A percentile compares a stretch with the other conserved stretches of the same genome.
Conservation (phyloP, 2,888 invertebrate genomes). For the Spisula subtruncata region DNA sequence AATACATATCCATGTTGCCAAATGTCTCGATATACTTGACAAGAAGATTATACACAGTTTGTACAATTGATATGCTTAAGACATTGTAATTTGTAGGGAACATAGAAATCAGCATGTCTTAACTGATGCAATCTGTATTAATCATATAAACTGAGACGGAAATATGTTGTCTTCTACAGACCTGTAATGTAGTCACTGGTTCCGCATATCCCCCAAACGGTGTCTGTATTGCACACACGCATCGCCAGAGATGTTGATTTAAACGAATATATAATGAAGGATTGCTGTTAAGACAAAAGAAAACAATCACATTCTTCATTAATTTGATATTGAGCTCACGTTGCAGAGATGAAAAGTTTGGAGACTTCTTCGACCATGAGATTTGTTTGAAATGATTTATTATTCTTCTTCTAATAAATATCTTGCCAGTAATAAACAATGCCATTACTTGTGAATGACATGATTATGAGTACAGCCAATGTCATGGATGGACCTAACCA, state of each 20-base stretch:
- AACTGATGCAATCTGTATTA: neutral
- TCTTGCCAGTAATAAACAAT: too few relatives aligned
- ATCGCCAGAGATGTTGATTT: neutral
- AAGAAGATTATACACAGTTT: neutral
- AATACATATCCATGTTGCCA: neutral
- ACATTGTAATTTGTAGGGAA: neutral
- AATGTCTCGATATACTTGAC: neutral
- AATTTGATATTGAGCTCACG: too few relatives aligned
- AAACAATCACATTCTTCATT: too few relatives aligned
- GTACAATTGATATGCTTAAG: conserved; percentile 16
- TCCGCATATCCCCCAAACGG: neutral
- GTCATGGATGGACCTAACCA: too few relatives aligned
- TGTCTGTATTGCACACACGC: neutral
- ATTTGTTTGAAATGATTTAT: too few relatives aligned
- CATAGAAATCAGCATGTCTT: conserved; percentile 14
- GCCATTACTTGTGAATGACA: too few relatives aligned
- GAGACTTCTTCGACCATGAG: too few relatives aligned
- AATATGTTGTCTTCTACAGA: neutral
- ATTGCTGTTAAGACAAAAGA: too few relatives aligned
- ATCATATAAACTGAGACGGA: neutral
- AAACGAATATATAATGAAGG: neutral
- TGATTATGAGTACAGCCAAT: too few relatives aligned
- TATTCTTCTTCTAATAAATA: too few relatives aligned
- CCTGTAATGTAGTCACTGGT: neutral
- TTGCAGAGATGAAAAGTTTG: too few relatives aligned